phyloP scores from a whole-genome alignment of 2,113 vertebrate species.

The Suncus etruscus region DNA sequence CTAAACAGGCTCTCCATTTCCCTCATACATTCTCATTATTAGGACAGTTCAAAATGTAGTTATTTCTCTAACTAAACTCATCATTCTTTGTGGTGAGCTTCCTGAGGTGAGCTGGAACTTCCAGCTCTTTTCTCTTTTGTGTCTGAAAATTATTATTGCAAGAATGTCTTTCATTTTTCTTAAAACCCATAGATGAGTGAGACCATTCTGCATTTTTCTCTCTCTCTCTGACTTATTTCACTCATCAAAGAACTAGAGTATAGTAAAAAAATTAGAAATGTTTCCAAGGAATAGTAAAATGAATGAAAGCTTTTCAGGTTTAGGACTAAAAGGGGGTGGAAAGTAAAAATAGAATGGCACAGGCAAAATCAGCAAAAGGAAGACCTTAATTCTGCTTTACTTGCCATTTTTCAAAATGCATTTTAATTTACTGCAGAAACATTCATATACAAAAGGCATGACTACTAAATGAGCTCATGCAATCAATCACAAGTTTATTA shows the following conservation, averaged over 20 bases:
- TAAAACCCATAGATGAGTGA: too few species aligned
- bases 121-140: too few species aligned
- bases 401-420: constrained; percentile 10
- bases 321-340: background rate
- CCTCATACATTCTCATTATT: too few species aligned
- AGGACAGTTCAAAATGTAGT: too few species aligned
- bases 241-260: background rate
- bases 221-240: too few species aligned
- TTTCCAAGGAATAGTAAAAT: background rate
- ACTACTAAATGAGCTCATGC: constrained; percentile 13
- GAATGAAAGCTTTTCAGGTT: background rate
- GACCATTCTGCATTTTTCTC: too few species aligned
- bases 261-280: constrained; percentile 5
- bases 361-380: background rate
- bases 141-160: too few species aligned
- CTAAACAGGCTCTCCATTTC: too few species aligned
- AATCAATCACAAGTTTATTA: background rate
- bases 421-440: constrained; percentile 2
- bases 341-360: constrained; percentile 8
- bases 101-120: too few species aligned
- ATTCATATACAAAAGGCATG: background rate
- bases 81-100: too few species aligned
- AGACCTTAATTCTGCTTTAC: background rate
- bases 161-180: too few species aligned
- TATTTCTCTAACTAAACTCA: too few species aligned